Conservation (phyloP, 2,888 invertebrate genomes). For the Cantharis rustica region DNA sequence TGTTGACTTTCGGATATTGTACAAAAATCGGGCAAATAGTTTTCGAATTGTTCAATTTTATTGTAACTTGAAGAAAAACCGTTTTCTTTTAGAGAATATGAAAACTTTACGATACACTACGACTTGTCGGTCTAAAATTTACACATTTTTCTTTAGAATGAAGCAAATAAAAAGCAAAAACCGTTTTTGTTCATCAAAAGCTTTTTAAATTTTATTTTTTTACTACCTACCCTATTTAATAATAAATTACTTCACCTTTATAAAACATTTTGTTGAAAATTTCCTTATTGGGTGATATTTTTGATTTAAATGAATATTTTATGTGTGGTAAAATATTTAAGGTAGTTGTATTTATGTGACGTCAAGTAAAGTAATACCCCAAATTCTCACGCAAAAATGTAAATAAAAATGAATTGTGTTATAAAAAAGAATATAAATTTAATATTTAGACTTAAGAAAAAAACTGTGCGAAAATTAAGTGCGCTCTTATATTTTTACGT, state of each 20-base stretch:
- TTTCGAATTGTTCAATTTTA: neutral
- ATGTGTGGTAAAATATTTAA: neutral
- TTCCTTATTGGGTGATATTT: neutral
- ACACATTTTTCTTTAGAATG: neutral
- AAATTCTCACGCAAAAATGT: neutral
- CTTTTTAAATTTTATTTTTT: neutral
- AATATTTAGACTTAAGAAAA: neutral
- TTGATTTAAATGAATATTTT: slow-evolving; percentile 3
- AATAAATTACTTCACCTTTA: neutral
- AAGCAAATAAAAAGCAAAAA: neutral
- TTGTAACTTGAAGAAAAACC: neutral
- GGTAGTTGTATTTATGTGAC: slow-evolving; percentile 1
- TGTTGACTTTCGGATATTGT: neutral
- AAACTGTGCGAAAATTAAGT: neutral
- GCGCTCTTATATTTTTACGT: neutral
- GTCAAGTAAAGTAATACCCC: neutral
- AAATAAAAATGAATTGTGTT: neutral
- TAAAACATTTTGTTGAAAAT: neutral
- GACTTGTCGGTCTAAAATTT: neutral
- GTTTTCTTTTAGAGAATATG: neutral
- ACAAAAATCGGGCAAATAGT: neutral
- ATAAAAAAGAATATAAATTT: neutral
- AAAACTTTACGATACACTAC: neutral
- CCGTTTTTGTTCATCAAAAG: neutral
- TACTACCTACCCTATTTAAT: neutral